Percentiles rank a stretch among this genome's conserved stretches.
phyloP scores from a whole-genome alignment of 2,113 vertebrate genomes.

The Manacus vitellinus region DNA sequence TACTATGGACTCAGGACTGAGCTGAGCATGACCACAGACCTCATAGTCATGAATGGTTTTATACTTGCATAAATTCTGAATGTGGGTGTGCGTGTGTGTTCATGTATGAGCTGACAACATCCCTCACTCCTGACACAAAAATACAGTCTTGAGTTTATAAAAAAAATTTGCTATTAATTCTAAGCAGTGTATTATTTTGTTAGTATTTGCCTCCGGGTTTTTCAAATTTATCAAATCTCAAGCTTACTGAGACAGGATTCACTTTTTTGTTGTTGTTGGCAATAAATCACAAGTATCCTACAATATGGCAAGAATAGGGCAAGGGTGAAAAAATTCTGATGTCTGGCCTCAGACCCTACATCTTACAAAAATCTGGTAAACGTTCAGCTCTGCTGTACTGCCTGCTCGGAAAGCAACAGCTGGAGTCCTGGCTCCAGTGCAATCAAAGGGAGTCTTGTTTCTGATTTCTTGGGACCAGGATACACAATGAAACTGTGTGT shows the following conservation, averaged over 20 bases:
- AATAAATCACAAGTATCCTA: not conserved
- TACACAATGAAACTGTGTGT: not conserved
- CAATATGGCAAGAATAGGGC: not conserved
- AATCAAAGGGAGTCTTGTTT: constrained; percentile 7
- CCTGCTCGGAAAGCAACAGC: not conserved
- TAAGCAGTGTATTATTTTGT: not conserved
- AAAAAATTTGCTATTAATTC: not conserved
- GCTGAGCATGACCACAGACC: not conserved
- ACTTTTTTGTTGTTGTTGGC: not conserved
- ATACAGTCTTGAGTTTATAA: not conserved
- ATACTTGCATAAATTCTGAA: not conserved
- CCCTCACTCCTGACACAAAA: not conserved
- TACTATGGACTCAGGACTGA: not conserved
- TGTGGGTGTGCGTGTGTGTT: not conserved
- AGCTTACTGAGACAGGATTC: not conserved
- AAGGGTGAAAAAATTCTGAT: not conserved
- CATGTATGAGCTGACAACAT: not conserved
- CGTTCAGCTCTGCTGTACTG: not conserved
- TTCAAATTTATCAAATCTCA: not conserved
- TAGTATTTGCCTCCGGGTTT: not conserved
- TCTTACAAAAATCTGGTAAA: not conserved
- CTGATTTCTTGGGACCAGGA: not conserved
- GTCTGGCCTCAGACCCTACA: not conserved
- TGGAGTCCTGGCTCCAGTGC: not conserved
- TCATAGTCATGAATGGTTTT: not conserved